Conservation (phyloP, 1,140 invertebrate species). For the Leptinotarsa texana region DNA sequence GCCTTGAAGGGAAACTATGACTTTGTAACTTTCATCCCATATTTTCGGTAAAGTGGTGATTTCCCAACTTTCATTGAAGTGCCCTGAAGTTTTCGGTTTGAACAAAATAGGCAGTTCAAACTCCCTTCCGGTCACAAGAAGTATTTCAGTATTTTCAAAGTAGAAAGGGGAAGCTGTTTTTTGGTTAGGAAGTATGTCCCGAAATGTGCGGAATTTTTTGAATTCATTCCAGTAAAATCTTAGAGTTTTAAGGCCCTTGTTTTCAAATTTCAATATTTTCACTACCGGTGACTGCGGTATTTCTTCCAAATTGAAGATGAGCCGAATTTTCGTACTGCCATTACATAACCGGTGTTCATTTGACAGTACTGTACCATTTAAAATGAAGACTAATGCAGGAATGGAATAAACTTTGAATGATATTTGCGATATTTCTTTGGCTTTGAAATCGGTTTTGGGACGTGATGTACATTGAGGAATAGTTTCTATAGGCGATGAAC, state of each 20-base stretch:
- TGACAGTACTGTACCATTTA: slow-evolving; percentile 28
- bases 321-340: slow-evolving; percentile 24
- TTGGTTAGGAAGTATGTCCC: slow-evolving; percentile 27
- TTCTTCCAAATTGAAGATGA: slow-evolving; percentile 37
- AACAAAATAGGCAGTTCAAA: slow-evolving; percentile 39
- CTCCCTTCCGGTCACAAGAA: slow-evolving; percentile 36
- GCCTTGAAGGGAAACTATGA: slow-evolving; percentile 36
- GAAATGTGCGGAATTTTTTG: slow-evolving; percentile 38
- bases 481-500: neutral
- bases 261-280: slow-evolving; percentile 37
- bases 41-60: slow-evolving; percentile 37
- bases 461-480: neutral
- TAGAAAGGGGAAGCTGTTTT: slow-evolving; percentile 34
- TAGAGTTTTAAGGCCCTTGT: slow-evolving; percentile 32
- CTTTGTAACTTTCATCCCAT: slow-evolving; percentile 33
- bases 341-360: slow-evolving; percentile 10
- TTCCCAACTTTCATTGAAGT: slow-evolving; percentile 42
- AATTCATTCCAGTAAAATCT: slow-evolving; percentile 35
- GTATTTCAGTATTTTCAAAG: slow-evolving; percentile 37
- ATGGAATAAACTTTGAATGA: slow-evolving; percentile 12
- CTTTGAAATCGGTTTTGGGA: neutral
- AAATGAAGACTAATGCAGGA: slow-evolving; percentile 21
- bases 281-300: neutral
- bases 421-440: neutral
- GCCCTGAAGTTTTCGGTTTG: slow-evolving; percentile 30